Percentiles rank a stretch among this genome's conserved stretches.
Conservation (phyloP, 2,888 invertebrate genomes). For the Syrista parreyssii region DNA sequence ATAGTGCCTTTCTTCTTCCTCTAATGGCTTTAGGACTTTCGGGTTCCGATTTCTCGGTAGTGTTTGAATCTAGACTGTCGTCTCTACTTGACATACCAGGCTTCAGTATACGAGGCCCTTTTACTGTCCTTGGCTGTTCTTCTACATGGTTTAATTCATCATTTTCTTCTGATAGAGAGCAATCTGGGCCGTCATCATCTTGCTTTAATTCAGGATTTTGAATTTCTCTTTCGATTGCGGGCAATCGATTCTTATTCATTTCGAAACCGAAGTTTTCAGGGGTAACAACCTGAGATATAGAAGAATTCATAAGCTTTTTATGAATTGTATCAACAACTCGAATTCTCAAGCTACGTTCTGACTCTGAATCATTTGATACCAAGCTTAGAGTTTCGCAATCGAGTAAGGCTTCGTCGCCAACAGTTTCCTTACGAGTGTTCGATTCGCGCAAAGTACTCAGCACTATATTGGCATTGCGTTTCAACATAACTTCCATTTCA, state of each 20-base stretch:
- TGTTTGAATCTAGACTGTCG: conserved; percentile 52
- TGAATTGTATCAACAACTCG: conserved; percentile 48
- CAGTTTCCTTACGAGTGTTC: conserved; percentile 65
- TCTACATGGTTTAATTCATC: conserved; percentile 19
- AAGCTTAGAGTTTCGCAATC: conserved; percentile 76
- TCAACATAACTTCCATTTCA: conserved; percentile 67
- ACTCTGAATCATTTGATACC: conserved; percentile 80
- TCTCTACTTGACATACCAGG: conserved; percentile 59
- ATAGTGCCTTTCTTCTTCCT: conserved; percentile 77
- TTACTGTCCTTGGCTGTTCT: conserved; percentile 25
- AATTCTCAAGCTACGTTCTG: conserved; percentile 69
- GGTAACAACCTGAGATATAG: not conserved
- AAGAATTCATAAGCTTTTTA: conserved; percentile 32
- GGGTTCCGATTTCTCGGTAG: conserved; percentile 50
- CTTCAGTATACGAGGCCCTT: conserved; percentile 68
- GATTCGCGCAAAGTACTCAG: conserved; percentile 69
- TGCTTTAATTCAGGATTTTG: conserved; percentile 4
- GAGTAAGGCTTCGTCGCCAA: conserved; percentile 66
- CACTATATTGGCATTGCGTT: conserved; percentile 71
- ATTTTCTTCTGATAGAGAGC: not conserved
- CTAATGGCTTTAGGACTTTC: conserved; percentile 71
- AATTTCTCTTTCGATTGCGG: not conserved
- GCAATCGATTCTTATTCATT: not conserved
- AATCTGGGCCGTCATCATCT: conserved; percentile 14
- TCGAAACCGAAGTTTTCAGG: not conserved